Base-by-base conservation (phyloP, 2,113 vertebrate genomes). In the Sminthopsis crassicaudata region DNA sequence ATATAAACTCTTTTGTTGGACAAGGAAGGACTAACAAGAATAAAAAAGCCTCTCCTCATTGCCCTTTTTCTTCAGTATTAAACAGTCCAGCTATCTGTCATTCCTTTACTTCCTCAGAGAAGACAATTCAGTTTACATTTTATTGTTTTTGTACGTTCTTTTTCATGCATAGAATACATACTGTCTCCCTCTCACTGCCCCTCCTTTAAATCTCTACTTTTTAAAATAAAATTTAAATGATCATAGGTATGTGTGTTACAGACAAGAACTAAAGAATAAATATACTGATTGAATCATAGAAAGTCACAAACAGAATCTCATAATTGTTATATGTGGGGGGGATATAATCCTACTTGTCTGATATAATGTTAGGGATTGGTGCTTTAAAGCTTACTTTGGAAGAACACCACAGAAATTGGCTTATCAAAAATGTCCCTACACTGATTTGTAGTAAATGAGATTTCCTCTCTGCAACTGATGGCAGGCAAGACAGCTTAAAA, bases 241-340 rank as follows among this genome's bases (percentile, higher is more conserved):
- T 60, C 89, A 46, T 11, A n/a, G 50, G 50, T 51, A 51, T 57
- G 52, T 96, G 94, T 42, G 95, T 92, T 95, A 53, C 3, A 36
- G 2, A n/a, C 90, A 92, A n/a, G 46, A 30, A 57, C n/a, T 46
- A 0, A 8, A 93, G 88, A 2, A 52, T 48, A 97, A 91, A 93
- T 42, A 76, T 50, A 55, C 0, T 67, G 30, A 22, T 91, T 95
- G 26, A 27, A 16, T 16, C 30, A 67, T 67, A 36, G 60, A 3
- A 91, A 96, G 93, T 96, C 96, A 96, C 60, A 53, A 93, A 91
- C n/a, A 48, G 0, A 23, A 52, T 24, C 92, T 90, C 7, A 0
- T 19, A 23, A 48, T 0, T 89, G 48, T 94, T 46, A 67, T 9
- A 57, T 57, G 55, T 57, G 8, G 8, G 8, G 27, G 26, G 57